A percentile compares a stretch with the other conserved stretches of the same genome.
These are phyloP conservation scores for Cossypha dichroa DNA, from an alignment of 2,797 vertebrate genomes.

Conservation along the genomic window DNA sequence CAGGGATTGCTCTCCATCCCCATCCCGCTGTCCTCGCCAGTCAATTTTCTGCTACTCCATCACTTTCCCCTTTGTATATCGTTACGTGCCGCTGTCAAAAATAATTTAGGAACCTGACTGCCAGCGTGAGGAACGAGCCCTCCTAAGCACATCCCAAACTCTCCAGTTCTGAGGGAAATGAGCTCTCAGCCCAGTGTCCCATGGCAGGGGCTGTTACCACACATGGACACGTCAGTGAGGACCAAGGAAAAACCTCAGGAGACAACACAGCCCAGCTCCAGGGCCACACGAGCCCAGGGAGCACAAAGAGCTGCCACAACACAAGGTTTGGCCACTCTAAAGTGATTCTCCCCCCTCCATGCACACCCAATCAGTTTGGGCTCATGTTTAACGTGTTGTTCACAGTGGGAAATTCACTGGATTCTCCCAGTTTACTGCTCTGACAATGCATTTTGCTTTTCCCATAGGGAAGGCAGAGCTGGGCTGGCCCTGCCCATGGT, in stretches of 20 bases:
- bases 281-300: not conserved
- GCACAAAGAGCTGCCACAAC: not conserved
- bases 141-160: constrained; percentile 41
- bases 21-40: constrained; percentile 29
- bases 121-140: constrained; percentile 52
- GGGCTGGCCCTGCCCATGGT: not conserved
- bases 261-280: fast-evolving
- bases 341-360: not conserved
- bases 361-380: not conserved
- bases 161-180: not conserved
- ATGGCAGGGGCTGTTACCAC: not conserved
- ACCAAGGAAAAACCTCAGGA: not conserved
- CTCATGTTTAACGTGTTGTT: not conserved
- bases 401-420: fast-evolving
- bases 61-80: constrained; percentile 56
- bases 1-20: not conserved
- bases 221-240: fast-evolving
- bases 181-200: not conserved
- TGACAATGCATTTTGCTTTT: not conserved
- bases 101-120: constrained; percentile 67
- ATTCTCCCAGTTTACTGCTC: fast-evolving
- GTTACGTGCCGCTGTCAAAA: constrained; percentile 55
- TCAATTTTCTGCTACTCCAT: constrained; percentile 57
- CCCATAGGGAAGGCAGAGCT: not conserved
- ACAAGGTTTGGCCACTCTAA: fast-evolving